Base-by-base conservation (phyloP, 2,113 vertebrate species). In the Saccopteryx bilineata region DNA sequence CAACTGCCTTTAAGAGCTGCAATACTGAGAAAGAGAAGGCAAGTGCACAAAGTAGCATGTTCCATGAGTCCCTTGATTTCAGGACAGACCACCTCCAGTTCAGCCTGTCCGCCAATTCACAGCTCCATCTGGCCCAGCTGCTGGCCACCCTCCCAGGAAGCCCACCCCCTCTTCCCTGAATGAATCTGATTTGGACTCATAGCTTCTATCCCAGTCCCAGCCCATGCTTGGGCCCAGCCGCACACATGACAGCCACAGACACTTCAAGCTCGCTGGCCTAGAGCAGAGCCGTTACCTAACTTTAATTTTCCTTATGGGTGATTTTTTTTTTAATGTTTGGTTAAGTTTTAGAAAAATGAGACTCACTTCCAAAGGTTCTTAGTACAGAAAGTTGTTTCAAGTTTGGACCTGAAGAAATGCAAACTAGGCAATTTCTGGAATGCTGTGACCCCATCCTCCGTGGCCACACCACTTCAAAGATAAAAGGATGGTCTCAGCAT, bases 131-230 rank as follows among this genome's bases (percentile, higher is more conserved):
- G 39, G 33, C 54, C 18, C 28, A 46, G 83, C 7, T 6, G 15
- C 24, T 39, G 2, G 11, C 33, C 76, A 56, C 33, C 26, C 33
- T 23, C 19, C 31, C n/a, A 14, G 50, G 58, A 68, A 82, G 18
- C 26, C 12, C 5, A 7, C 14, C 1, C 7, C 13, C 5, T 46
- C 60, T 66, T 66, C 68, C n/a, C 63, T 1, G 2, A 65, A 17
- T 6, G 0, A 21, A 15, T 65, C 21, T 0, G 46, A 4, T 48
- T 1, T 1, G 3, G 28, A 6, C 17, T 19, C 5, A 18, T 33
- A 24, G 15, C 31, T 26, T 1, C 31, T n/a, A 14, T 24, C 58
- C 8, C 2, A 0, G 14, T 23, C 8, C 15, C 2, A 12, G 46
- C 23, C 3, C 2, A 18, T 7, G 66, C 26, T 15, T 26, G 28